Evolutionary conservation across 2,113 vertebrate genomes (phyloP), one percentile per base, ranked within the genome.

Genomic region (Brachypodius melanocephalos): DNA sequence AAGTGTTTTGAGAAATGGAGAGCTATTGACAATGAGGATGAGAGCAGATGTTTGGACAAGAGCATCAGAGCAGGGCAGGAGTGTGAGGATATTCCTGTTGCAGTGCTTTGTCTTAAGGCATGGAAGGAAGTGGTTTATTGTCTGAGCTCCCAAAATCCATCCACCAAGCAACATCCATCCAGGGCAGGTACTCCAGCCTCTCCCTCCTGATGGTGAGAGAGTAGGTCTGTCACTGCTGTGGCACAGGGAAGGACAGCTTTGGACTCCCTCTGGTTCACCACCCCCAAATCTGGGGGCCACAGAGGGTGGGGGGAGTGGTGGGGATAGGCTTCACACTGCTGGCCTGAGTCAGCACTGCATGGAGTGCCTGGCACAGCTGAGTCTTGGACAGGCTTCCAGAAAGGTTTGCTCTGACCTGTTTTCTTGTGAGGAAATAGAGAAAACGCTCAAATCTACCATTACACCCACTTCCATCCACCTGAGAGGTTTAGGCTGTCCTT

Each of bases 221-320:
- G 38, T 12, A 15, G 22, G 18, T 31, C 25, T 38, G 21, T 76
- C 8, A 2, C 40, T 4, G 2, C 43, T 52, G 36, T 43, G 42
- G 31, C 71, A 52, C 38, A 51, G 17, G 48, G 32, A 18, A 36
- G 10, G 19, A 43, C 9, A 57, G 46, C 21, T 66, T 57, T 18
- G 36, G 31, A 7, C 12, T 67, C 24, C 52, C 11, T 77, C 28
- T 72, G 63, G 10, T 36, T 46, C 49, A 20, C 31, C 7, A 2
- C 8, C 12, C 42, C n/a, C 26, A 34, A 43, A 61, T 52, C 21
- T 0, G 2, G n/a, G 32, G 58, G 36, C 5, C 14, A 3, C 1
- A 2, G 59, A 77, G 16, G 3, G 18, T 19, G 7, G 16, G n/a
- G 9, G 11, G 5, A 28, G 32, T 32, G 42, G 5, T 59, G 38